These are phyloP conservation scores for Hydrolagus affinis DNA, from an alignment of 2,113 vertebrate genomes.

Conservation along the genomic window DNA sequence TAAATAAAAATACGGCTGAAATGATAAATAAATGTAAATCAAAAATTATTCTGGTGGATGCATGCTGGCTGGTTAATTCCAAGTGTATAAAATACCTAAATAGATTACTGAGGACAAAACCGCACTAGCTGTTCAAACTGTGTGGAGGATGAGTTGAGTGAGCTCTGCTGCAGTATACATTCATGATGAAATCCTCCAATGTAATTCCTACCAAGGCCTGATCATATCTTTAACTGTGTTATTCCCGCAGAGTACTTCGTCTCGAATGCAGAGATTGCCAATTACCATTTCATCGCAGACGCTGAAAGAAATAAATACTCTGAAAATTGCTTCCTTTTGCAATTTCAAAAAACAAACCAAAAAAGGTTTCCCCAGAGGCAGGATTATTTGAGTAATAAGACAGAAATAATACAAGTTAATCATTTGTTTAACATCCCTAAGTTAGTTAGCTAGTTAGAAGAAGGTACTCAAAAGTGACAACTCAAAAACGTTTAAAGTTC, in stretches of 20 bases:
- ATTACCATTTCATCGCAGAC: background rate
- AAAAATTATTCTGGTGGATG: background rate
- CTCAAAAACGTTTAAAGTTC: too few relatives aligned
- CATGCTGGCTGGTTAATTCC: background rate
- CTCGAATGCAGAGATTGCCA: background rate
- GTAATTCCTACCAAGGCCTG: background rate
- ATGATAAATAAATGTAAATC: background rate
- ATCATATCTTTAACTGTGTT: background rate
- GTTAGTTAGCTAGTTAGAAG: too few relatives aligned
- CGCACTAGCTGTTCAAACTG: background rate
- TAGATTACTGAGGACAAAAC: background rate
- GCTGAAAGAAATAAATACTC: background rate
- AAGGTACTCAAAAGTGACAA: too few relatives aligned
- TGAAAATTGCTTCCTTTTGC: background rate
- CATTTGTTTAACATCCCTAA: too few relatives aligned
- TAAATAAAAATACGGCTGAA: background rate
- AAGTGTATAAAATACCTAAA: background rate
- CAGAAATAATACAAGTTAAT: too few relatives aligned
- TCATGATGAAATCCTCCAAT: background rate
- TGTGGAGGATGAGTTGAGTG: background rate
- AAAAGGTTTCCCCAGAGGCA: background rate
- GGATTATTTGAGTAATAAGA: background rate
- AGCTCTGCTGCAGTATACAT: background rate
- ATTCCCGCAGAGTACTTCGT: background rate
- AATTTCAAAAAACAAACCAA: background rate